Base-by-base conservation (phyloP, 2,113 vertebrate species). In the Tichodroma muraria region DNA sequence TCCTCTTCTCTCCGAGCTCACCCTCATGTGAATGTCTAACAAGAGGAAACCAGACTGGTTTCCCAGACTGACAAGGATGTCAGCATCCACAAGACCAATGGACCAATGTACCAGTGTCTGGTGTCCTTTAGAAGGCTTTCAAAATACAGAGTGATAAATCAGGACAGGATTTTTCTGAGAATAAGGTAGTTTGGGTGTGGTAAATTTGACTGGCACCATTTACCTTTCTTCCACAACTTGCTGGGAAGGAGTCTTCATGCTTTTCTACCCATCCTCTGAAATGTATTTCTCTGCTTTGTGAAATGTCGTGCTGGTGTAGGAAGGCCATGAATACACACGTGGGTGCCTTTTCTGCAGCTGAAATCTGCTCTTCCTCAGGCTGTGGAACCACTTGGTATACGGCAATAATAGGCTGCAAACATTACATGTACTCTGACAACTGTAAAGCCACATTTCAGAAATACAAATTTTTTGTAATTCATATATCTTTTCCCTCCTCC, bases 381-480 rank as follows among this genome's bases (percentile, higher is more conserved):
- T 80, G 53, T 45, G 47, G 54, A 93, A 95, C 82, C 33, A 73
- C 42, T 91, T 88, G 0, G 0, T 91, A 40, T 25, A 52, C 3
- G 5, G 50, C 71, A 94, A 50, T 88, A 80, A 91, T 16, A 85
- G 63, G 53, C 63, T 80, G 63, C 45, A 88, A 78, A 95, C 14
- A 50, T 50, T 84, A 30, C 85, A 88, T 80, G 49, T 80, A 53
- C 24, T 81, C 89, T 93, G 91, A 90, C 88, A 97, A 68, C 76
- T 88, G 81, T 78, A 88, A 93, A 94, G 81, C 49, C 65, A 47
- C 47, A 90, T 93, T 88, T 90, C 85, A 90, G 80, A 83, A n/a
- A 83, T 6, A 72, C 1, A 38, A 44, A 12, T 61, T 85, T 85
- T 78, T 95, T 1, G 4, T 77, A 89, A 94, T 85, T 94, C 37